Evolutionary conservation across 2,113 vertebrate species (phyloP).

Genomic region (Gymnogyps californianus): DNA sequence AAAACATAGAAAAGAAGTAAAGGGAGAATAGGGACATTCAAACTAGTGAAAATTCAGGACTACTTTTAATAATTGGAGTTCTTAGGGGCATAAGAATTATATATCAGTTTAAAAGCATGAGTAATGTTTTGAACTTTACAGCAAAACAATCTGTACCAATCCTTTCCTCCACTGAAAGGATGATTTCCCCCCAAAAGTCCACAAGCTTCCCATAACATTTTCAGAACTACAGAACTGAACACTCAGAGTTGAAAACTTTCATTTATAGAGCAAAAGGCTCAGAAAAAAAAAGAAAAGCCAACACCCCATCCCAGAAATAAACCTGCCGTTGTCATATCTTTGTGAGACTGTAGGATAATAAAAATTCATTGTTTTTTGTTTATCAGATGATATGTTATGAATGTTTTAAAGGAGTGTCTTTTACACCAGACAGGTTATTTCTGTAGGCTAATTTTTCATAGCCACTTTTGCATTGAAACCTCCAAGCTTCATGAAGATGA

Average conservation of each 20-base stretch:
- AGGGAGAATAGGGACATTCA: neutral
- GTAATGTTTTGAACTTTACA: conserved; percentile 26
- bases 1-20: conserved; percentile 4
- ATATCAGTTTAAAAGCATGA: conserved; percentile 23
- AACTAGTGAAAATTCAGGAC: neutral
- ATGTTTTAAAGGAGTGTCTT: conserved; percentile 25
- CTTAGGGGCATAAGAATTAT: conserved; percentile 36
- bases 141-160: neutral
- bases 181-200: neutral
- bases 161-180: neutral
- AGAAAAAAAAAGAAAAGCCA: neutral
- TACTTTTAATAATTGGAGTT: conserved; percentile 55
- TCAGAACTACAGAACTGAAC: neutral
- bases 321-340: neutral
- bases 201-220: neutral
- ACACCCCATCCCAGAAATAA: neutral
- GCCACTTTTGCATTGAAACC: neutral
- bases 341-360: neutral
- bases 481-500: conserved; percentile 19
- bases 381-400: neutral
- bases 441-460: conserved; percentile 46
- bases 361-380: neutral
- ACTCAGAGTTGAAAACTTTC: neutral
- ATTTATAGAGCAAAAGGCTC: neutral
- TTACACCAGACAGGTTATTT: conserved; percentile 31